Evolutionary conservation across 2,888 invertebrate genomes (phyloP), one percentile per base, ranked within the genome.

Genomic region (Habroteleia sp.): DNA sequence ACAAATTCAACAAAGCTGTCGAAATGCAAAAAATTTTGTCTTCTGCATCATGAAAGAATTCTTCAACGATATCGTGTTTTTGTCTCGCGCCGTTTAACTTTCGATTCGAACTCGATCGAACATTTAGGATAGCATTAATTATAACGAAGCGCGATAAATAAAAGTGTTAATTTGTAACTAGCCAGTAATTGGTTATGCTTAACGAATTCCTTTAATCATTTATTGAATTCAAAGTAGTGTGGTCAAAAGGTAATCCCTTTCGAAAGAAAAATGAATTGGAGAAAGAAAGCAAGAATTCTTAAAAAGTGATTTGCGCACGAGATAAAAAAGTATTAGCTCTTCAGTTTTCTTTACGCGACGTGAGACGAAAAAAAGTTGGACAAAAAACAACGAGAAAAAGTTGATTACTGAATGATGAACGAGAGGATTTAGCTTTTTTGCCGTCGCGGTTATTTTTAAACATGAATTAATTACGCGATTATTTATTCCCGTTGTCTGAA

Each of bases 161-260:
- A 33, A 8, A 37, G 17, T 13, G 13, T 23, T 17, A 13, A 56
- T 56, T 42, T 63, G 6, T 52, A 52, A 65, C 33, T 25, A 16
- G 44, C 35, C 37, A 10, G 35, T 35, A 44, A 29, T 46, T 27
- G 44, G 66, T 56, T 42, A 39, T 16, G 56, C 37, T 56, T 66
- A 54, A 66, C 39, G 54, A 46, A 66, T 35, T 54, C 13, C 20
- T 37, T 31, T 54, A 46, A 66, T 65, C 44, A 31, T 11, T 58
- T 20, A 16, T n/a, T n/a, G n/a, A 1, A 1, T 20, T 10, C 14
- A 4, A 31, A 42, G 17, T 31, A 11, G 29, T 27, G n/a, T 1
- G 8, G 13, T 35, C 35, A 23, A 52, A 37, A 39, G 20, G 25
- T n/a, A n/a, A n/a, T 6, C 25, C 25, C 42, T 42, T 42, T 42